Conservation (phyloP, 2,888 invertebrate genomes). For the Limnephilus lunatus region DNA sequence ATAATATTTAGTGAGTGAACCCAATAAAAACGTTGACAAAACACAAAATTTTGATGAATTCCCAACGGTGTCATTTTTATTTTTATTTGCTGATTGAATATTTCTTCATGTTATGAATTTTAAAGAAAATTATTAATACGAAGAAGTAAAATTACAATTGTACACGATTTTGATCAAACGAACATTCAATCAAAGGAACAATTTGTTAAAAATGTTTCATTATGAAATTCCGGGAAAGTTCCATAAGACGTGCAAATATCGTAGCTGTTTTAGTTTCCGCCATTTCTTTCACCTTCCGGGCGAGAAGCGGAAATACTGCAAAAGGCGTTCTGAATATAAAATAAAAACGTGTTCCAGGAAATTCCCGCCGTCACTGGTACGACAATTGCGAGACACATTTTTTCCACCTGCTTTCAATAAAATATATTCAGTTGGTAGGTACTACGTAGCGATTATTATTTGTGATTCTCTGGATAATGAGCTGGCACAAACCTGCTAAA, state of each 20-base stretch:
- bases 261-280: neutral
- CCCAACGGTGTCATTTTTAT: too few species aligned
- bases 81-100: too few species aligned
- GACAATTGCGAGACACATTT: conserved; percentile 55
- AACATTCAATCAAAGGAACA: neutral
- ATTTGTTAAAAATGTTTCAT: conserved; percentile 20
- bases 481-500: neutral
- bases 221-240: neutral
- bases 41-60: too few species aligned
- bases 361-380: conserved; percentile 51
- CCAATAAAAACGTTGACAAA: too few species aligned
- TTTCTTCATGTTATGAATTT: neutral
- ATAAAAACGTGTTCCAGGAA: conserved; percentile 53
- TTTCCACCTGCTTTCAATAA: conserved; percentile 10
- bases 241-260: neutral
- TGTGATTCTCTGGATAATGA: neutral
- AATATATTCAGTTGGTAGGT: neutral
- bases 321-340: conserved; percentile 58
- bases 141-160: neutral
- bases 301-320: conserved; percentile 53
- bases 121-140: neutral
- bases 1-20: too few species aligned
- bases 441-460: neutral
- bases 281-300: conserved; percentile 3
- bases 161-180: neutral